These are phyloP conservation scores for Cremastinae sp. DNA, from an alignment of 2,888 invertebrate species.

Conservation along the genomic window DNA sequence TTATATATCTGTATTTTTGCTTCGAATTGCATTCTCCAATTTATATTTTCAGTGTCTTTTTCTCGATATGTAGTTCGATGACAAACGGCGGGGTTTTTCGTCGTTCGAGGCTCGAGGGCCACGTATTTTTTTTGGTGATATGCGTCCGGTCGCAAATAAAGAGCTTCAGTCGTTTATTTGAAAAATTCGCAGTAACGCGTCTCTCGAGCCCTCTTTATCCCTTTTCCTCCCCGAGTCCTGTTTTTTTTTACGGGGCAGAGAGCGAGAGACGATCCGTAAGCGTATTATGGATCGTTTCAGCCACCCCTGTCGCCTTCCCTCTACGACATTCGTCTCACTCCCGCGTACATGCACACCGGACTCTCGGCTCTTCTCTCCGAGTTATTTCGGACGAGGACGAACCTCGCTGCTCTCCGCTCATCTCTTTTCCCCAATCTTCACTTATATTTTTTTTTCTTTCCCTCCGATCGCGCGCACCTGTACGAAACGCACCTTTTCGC, in stretches of 20 bases:
- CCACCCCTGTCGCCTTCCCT: slow-evolving; percentile 43
- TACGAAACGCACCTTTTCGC: too few species aligned
- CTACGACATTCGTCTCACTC: slow-evolving; percentile 32
- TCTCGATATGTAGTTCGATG: too few species aligned
- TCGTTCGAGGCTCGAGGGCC: too few species aligned
- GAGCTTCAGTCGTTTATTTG: too few species aligned
- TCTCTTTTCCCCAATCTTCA: slow-evolving; percentile 21
- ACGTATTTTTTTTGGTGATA: too few species aligned
- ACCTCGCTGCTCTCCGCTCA: slow-evolving; percentile 40
- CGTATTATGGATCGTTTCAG: slow-evolving; percentile 57
- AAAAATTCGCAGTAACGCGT: slow-evolving; percentile 16
- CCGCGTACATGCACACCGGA: neutral
- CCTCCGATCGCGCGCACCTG: too few species aligned
- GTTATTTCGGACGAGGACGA: slow-evolving; percentile 41
- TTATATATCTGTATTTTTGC: neutral
- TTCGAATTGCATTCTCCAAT: neutral
- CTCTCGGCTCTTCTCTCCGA: neutral
- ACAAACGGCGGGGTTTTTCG: too few species aligned
- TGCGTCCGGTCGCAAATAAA: too few species aligned
- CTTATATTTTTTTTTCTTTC: too few species aligned
- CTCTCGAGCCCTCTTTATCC: slow-evolving; percentile 17
- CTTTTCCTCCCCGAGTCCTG: neutral
- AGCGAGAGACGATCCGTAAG: slow-evolving; percentile 25
- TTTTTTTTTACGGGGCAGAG: slow-evolving; percentile 21
- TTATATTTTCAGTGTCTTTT: too few species aligned